Evolutionary conservation across 2,797 vertebrate genomes (phyloP), one percentile per base, ranked within the genome.

Genomic region (Acipenser transmontanus): DNA sequence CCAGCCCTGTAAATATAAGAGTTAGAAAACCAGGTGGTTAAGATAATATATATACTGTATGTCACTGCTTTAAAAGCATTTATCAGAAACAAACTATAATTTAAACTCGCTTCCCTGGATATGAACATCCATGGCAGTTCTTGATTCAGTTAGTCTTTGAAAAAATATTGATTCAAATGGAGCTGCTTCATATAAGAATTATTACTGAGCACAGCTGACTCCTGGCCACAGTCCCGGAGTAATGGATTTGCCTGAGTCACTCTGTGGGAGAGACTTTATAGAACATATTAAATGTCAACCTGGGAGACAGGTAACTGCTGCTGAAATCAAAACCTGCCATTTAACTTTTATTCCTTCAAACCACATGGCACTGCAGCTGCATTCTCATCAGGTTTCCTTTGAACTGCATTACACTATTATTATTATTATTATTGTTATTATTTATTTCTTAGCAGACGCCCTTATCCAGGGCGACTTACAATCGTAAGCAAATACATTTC

Each of bases 241-340:
- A 62, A 63, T 49, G 11, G n/a, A 5, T 50, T 12, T 60, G 20
- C 13, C 11, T 47, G 47, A 59, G 10, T 61, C 59, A 60, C 49
- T 63, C 50, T 54, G 34, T 68, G 34, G 34, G 12, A 49, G 52
- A 17, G n/a, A 56, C 4, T 50, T 17, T 61, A 59, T 66, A 12
- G n/a, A 56, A 68, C 10, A 57, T 59, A 68, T 48, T 56, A 56
- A 62, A 67, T 68, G 61, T 68, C 66, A 68, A 17, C 50, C 8
- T n/a, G 49, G 11, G 12, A 48, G 49, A 62, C 48, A 62, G 62
- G 11, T 62, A 56, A 7, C 34, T 6, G 20, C 49, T 8, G 50
- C 14, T 68, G 66, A 68, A 68, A 52, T 67, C 66, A 62, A 67
- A n/a, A 61, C 60, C n/a, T 34, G 47, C 59, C 66, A 63, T 20